Conservation (phyloP, 2,797 vertebrate genomes). For the Sarcophilus harrisii region DNA sequence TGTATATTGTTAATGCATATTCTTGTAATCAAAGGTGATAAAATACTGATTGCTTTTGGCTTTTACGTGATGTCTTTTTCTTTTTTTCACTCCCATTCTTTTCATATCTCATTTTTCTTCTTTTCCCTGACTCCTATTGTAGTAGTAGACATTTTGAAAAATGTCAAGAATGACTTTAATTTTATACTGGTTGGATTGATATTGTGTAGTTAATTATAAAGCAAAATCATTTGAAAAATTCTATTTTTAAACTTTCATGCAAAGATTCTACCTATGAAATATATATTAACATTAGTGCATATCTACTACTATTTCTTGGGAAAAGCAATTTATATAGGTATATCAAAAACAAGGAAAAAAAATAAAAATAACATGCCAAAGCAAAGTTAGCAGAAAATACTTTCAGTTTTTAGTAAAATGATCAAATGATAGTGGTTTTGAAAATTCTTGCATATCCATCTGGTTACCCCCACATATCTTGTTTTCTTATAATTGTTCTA, state of each 20-base stretch:
- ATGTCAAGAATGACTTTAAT: slow-evolving; percentile 17
- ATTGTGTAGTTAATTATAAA: slow-evolving; percentile 7
- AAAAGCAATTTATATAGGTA: slow-evolving; percentile 18
- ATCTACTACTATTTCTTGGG: neutral
- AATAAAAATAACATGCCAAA: slow-evolving; percentile 30
- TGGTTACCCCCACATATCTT: neutral
- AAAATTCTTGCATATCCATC: slow-evolving; percentile 18
- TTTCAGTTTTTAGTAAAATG: neutral
- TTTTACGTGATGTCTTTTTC: slow-evolving; percentile 26
- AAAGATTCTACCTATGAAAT: slow-evolving; percentile 5
- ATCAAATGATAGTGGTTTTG: slow-evolving; percentile 24
- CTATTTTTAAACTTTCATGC: slow-evolving; percentile 19
- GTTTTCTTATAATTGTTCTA: slow-evolving; percentile 21
- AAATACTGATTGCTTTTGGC: neutral
- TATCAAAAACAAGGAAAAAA: slow-evolving; percentile 26
- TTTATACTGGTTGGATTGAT: neutral
- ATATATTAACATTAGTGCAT: slow-evolving; percentile 16
- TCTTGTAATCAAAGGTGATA: neutral
- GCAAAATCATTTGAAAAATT: neutral
- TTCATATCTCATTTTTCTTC: neutral
- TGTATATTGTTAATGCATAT: slow-evolving; percentile 3
- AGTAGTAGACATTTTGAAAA: neutral
- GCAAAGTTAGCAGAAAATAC: slow-evolving; percentile 29
- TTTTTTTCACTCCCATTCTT: neutral
- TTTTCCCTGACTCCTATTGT: slow-evolving; percentile 3